Evolutionary conservation across 2,888 invertebrate species (phyloP), one percentile per base, ranked within the genome.

Genomic region (Dromius quadrimaculatus): DNA sequence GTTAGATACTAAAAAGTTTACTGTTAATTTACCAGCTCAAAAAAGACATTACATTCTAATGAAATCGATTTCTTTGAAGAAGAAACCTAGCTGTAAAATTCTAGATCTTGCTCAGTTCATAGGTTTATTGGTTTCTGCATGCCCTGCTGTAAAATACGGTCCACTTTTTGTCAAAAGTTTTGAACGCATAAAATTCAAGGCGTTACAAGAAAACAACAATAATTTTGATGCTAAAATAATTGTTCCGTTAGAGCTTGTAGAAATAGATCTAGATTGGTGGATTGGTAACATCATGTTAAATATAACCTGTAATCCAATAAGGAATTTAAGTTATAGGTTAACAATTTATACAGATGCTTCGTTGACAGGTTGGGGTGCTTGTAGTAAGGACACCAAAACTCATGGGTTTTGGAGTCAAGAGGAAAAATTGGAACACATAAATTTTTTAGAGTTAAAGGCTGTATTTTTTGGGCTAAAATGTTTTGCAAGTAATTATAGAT

Each of bases 291-390:
- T 3, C 15, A 5, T 43, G 13, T 43, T 9, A 6, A 17, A 43
- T 15, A n/a, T n/a, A n/a, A n/a, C 41, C 41, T 15, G 17, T 2
- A 43, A 9, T n/a, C 15, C 2, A 45, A n/a, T n/a, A n/a, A n/a
- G n/a, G n/a, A n/a, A n/a, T n/a, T n/a, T n/a, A n/a, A n/a, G n/a
- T n/a, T n/a, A n/a, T n/a, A n/a, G n/a, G n/a, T n/a, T n/a, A n/a
- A n/a, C n/a, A n/a, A 15, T 45, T 45, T 45, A 41, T 45, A 69
- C 70, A 15, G 74, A 75, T 54, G 74, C 75, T 1, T 76, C 72
- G 2, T n/a, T 72, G 13, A 71, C 72, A 19, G 73, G 75, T 2
- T 76, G 75, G 74, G 71, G 72, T 13, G 73, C 73, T 2, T 61
- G 38, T 2, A 71, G 71, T 6, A 32, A 71, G 1, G 63, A 61